Evolutionary conservation across 2,797 vertebrate genomes (phyloP), one percentile per base, ranked within the genome.

Genomic region (Tangara arthus): DNA sequence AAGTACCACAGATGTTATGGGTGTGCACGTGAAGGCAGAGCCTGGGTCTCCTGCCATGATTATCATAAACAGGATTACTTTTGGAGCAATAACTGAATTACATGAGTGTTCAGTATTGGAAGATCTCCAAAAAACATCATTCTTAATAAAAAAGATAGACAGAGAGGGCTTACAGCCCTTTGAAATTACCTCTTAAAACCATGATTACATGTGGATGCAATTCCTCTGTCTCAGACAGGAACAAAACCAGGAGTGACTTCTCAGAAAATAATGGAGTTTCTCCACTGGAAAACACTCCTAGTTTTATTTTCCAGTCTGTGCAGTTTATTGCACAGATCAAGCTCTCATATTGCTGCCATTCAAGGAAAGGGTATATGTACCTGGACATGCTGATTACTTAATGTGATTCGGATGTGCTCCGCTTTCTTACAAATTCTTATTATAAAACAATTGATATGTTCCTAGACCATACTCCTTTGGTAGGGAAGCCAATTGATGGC

Each of bases 21-120:
- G 73, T 1, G 17, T 80, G 81, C 49, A 77, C 49, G 66, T 42
- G 66, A 83, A 94, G 92, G 76, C 91, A 94, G 82, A 92, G 49
- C 41, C 63, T 0, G 1, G 11, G 49, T 95, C 66, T 90, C 70
- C 81, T 94, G 85, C 94, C 68, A 70, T 70, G 86, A 93, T 91
- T 93, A 79, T 82, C 77, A 87, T 60, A 94, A 96, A 93, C 83
- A 91, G 81, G 82, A 94, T 94, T 96, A 94, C 82, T 92, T 95
- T 78, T 93, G 89, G 87, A 95, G 91, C 83, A 95, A 57, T 96
- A 95, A 97, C 82, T 82, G 87, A 95, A 93, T 95, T 94, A 96
- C 85, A 94, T 73, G 82, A 94, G 80, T 87, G 91, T 87, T 93
- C 85, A 68, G 78, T 61, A 76, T 63, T 96, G 96, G 95, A 94